Evolutionary conservation across 2,113 vertebrate genomes (phyloP), one percentile per base, ranked within the genome.

Genomic region (Albula goreensis): DNA sequence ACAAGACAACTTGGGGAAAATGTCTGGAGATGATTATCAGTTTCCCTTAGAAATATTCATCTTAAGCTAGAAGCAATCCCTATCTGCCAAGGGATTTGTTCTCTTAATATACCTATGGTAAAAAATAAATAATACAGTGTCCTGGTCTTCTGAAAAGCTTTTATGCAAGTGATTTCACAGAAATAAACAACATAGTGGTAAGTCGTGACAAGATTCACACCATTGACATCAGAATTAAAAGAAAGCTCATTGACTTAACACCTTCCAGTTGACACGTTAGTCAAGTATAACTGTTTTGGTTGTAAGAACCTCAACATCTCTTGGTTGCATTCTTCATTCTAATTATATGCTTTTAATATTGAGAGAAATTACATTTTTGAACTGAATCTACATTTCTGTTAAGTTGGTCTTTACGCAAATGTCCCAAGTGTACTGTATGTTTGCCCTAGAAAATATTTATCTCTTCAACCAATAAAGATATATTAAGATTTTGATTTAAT

Each of bases 391-490:
- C 53, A 56, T 9, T 12, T 56, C 7, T 12, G 12, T 56, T 56
- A 9, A 12, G 12, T 56, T 56, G 53, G 53, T 56, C 53, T 56
- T 6, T 56, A 56, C 53, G 2, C 53, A 7, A 41, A 41, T 41
- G 31, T 41, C 31, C 31, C 31, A 41, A 41, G 31, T 66, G 17
- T 66, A 66, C 60, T 19, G 17, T 22, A 19, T 15, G 56, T 60
- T 60, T 66, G 60, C 60, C 17, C 70, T 31, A 7, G 10, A 25
- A 74, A 74, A 74, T 25, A 74, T 74, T 74, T 74, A n/a, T 25
- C 70, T 74, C n/a, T 74, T 70, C n/a, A 70, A n/a, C 70, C 70
- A 19, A 74, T 25, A 74, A 74, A 74, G 70, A 74, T 74, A 74
- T 31, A 74, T 74, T 74, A 74, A 31, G 70, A 74, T 25, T 74